A percentile compares a stretch with the other conserved stretches of the same genome.
phyloP scores from a whole-genome alignment of 2,888 invertebrate genomes.

The Tiliacea citrago region DNA sequence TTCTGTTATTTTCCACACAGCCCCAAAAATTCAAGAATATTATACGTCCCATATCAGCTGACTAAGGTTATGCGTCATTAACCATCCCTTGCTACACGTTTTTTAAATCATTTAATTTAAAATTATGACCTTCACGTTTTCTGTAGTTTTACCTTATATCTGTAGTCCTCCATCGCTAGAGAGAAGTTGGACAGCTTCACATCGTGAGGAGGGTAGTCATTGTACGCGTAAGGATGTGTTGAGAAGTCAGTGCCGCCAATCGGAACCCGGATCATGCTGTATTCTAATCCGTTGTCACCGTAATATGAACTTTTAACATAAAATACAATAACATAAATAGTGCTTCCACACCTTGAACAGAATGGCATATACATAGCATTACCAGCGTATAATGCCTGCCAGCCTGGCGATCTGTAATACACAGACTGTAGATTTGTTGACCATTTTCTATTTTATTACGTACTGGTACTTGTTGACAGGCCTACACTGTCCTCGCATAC shows the following conservation, averaged over 20 bases:
- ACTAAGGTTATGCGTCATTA: neutral
- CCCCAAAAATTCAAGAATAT: neutral
- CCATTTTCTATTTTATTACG: too few relatives aligned
- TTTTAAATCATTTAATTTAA: neutral
- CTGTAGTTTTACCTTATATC: neutral
- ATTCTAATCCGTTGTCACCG: neutral
- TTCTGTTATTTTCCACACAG: neutral
- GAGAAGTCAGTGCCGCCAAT: slow-evolving; percentile 11
- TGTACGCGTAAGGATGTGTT: slow-evolving; percentile 3
- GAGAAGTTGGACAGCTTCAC: slow-evolving; percentile 17
- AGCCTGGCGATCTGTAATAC: too few relatives aligned
- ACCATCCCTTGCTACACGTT: neutral
- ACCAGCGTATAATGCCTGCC: too few relatives aligned
- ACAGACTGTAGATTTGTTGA: too few relatives aligned
- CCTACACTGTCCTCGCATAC: too few relatives aligned
- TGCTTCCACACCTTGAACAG: too few relatives aligned
- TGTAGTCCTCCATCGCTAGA: slow-evolving; percentile 9
- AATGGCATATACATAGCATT: too few relatives aligned
- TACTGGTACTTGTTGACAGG: too few relatives aligned
- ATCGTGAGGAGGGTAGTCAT: slow-evolving; percentile 8
- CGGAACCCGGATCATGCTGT: slow-evolving; percentile 9
- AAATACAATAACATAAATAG: too few relatives aligned
- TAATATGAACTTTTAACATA: slow-evolving; percentile 11
- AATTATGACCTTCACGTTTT: neutral
- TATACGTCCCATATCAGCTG: neutral